phyloP scores from a whole-genome alignment of 2,797 vertebrate genomes.

The Leucoraja ocellata region DNA sequence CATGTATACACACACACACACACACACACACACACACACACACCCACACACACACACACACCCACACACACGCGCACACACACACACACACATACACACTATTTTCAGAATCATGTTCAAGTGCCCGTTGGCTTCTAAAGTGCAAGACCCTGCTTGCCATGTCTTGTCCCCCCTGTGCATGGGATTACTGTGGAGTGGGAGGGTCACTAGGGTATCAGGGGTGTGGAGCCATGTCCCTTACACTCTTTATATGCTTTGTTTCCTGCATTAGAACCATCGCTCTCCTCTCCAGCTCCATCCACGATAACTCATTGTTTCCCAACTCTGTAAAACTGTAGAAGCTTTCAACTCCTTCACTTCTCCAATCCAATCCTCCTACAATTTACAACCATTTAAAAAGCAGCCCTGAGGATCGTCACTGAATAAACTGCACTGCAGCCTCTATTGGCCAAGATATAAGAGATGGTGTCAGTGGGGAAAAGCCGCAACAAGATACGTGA shows the following conservation, averaged over 20 bases:
- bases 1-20: no score
- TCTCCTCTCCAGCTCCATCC: not conserved
- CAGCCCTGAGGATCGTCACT: not conserved
- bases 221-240: not conserved
- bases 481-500: not conserved
- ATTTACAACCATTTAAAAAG: not conserved
- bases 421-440: not conserved
- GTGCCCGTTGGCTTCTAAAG: slow-evolving; percentile 41
- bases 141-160: not conserved
- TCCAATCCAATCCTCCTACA: not conserved
- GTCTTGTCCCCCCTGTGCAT: not conserved
- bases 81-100: no score
- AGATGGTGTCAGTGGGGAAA: not conserved
- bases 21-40: no score
- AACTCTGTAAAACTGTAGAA: not conserved
- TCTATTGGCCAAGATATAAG: not conserved
- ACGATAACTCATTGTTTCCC: not conserved
- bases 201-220: not conserved
- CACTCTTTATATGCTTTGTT: not conserved
- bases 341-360: not conserved
- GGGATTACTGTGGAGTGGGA: not conserved
- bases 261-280: not conserved
- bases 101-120: not conserved
- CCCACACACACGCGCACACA: no score
- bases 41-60: no score